These are phyloP conservation scores for Caiman crocodilus DNA, from an alignment of 2,797 vertebrate genomes.

Conservation along the genomic window DNA sequence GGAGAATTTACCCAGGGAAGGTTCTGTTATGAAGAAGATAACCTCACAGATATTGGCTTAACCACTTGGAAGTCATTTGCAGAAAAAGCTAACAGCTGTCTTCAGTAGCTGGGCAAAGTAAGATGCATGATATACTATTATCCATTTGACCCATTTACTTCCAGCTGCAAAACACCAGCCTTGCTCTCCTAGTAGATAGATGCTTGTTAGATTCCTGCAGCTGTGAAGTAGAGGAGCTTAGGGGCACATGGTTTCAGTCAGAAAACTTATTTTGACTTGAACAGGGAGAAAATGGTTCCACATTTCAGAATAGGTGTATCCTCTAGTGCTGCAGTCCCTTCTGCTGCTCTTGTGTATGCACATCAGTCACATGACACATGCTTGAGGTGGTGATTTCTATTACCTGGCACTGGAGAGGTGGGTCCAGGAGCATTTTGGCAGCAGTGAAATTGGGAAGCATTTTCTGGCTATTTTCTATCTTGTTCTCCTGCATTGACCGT, in stretches of 20 bases:
- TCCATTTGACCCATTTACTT: neutral
- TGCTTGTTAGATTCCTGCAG: neutral
- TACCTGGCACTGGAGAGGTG: neutral
- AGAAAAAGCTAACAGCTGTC: neutral
- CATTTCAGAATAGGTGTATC: neutral
- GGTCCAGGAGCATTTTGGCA: fast-evolving
- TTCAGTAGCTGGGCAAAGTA: neutral
- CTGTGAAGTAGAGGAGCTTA: neutral
- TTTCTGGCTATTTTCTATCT: fast-evolving
- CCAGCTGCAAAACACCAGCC: neutral
- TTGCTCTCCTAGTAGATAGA: neutral
- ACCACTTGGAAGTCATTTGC: neutral
- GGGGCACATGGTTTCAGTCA: neutral
- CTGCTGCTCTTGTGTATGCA: no score
- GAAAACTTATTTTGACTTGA: neutral
- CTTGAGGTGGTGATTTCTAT: no score
- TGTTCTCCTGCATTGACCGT: neutral
- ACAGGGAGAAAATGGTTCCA: no score
- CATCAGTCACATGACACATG: no score
- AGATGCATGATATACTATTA: neutral
- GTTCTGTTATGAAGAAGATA: neutral
- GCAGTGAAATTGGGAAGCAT: fast-evolving
- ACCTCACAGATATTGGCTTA: neutral
- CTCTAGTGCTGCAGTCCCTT: neutral
- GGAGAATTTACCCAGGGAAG: neutral